Base-by-base conservation (phyloP, 1,140 invertebrate species). In the Microplitis mediator region DNA sequence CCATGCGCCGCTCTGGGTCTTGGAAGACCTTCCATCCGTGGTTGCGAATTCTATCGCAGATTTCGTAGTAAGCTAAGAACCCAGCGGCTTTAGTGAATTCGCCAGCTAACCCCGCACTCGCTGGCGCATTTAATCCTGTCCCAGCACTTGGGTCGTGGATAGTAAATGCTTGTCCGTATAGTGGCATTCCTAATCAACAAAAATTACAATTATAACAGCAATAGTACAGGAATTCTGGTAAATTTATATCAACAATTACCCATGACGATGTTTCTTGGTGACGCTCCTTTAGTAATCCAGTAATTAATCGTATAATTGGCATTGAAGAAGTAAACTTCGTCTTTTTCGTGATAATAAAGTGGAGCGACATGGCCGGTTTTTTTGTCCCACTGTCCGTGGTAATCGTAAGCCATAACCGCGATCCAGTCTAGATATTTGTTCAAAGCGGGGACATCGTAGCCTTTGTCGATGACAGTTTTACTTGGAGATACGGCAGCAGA, bases 41-140 rank as follows among this genome's bases (percentile, higher is more conserved):
- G 77, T 92, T 92, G 68, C 88, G 90, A n/a, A 95, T 88, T 63
- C 92, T 89, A 69, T 94, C 90, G 79, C 95, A 96, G 76, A 96
- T 96, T 89, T 97, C 95, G 80, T 96, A 96, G 78, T 97, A 98
- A 2, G 95, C 91, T 23, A 97, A 88, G 80, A 97, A 96, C 32
- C 96, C 96, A 14, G 92, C 92, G 60, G 95, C 92, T 80, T 91
- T 87, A 0, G 95, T 97, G 74, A 92, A 95, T 84, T 94, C 91
- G 5, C 95, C 95, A 8, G 92, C 91, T 74, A 91, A 88, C 2
- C 95, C 95, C 8, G 91, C 91, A 32, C 91, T 89, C 0, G 94
- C 93, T 23, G 91, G 91, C 0, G 92, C 89, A 79, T 95, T 94
- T 2, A 96, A 81, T 0, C 91, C 93, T 1, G 72, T 82, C 2